Evolutionary conservation across 2,888 invertebrate species (phyloP).

Genomic region (Callyntrura guangdongensis): DNA sequence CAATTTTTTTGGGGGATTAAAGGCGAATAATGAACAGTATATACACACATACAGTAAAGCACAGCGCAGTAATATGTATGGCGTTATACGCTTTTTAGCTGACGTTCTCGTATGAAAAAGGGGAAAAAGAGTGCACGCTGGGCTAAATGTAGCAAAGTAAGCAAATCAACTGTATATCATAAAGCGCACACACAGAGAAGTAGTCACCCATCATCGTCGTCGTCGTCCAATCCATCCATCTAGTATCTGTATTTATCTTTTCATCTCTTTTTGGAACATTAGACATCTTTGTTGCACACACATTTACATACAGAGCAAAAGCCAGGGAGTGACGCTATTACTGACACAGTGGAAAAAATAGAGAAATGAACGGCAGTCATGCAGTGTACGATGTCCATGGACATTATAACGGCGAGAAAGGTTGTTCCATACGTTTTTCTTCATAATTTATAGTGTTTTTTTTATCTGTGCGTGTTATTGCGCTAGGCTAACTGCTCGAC

Average conservation of each 20-base stretch:
- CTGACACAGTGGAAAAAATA: background rate
- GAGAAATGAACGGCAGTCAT: constrained; percentile 43
- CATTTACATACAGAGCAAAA: background rate
- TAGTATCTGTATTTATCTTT: constrained; percentile 76
- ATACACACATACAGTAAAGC: constrained; percentile 8
- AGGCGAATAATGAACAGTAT: constrained; percentile 16
- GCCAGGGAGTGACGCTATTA: background rate
- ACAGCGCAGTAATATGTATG: background rate
- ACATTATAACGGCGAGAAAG: background rate
- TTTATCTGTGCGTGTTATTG: constrained; percentile 20
- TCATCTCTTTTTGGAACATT: constrained; percentile 76
- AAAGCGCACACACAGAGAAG: constrained; percentile 60
- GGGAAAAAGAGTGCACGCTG: constrained; percentile 12
- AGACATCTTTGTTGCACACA: constrained; percentile 60
- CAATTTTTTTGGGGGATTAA: constrained; percentile 19
- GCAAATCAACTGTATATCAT: constrained; percentile 15
- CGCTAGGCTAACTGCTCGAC: constrained; percentile 12
- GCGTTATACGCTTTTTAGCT: background rate
- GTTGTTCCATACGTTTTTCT: constrained; percentile 31
- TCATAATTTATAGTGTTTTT: background rate
- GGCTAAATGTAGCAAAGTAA: background rate
- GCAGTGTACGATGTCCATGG: background rate
- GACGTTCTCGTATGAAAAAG: constrained; percentile 15
- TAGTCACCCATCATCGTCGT: constrained; percentile 66
- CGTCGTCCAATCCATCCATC: constrained; percentile 55